Evolutionary conservation across 2,888 invertebrate genomes (phyloP).

Genomic region (Zygogramma bicolorata): DNA sequence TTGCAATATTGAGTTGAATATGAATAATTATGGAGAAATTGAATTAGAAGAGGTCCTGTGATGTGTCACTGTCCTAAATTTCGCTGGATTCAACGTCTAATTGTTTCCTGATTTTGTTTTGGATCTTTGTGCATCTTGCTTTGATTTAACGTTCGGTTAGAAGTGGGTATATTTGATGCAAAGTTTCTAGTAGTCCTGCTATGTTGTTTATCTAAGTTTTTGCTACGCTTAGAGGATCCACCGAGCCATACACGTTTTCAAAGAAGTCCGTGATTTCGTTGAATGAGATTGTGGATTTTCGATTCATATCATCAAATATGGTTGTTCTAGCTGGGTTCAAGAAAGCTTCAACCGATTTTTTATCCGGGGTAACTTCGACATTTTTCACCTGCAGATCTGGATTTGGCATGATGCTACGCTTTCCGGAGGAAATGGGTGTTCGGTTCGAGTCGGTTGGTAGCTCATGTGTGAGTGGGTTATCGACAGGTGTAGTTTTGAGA

Average conservation of each 20-base stretch:
- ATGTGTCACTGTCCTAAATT: neutral
- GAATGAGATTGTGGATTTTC: neutral
- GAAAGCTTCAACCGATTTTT: no score
- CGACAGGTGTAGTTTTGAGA: neutral
- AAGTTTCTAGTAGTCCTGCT: neutral
- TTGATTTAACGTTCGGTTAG: neutral
- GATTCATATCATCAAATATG: neutral
- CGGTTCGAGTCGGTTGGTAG: neutral
- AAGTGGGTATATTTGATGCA: neutral
- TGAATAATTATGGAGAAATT: neutral
- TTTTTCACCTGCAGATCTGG: neutral
- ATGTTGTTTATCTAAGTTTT: neutral
- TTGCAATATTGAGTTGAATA: conserved; percentile 13
- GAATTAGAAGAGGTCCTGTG: neutral
- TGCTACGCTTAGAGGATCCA: neutral
- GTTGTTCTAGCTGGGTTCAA: no score
- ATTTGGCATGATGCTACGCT: neutral
- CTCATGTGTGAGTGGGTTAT: neutral
- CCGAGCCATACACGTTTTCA: neutral
- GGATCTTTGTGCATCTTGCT: neutral
- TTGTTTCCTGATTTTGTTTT: conserved; percentile 4
- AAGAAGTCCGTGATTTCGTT: neutral
- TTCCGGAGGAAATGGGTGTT: neutral
- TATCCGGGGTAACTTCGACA: neutral
- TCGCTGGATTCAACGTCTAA: neutral